Conservation (phyloP, 1,140 invertebrate genomes). For the Telenomus remus region DNA sequence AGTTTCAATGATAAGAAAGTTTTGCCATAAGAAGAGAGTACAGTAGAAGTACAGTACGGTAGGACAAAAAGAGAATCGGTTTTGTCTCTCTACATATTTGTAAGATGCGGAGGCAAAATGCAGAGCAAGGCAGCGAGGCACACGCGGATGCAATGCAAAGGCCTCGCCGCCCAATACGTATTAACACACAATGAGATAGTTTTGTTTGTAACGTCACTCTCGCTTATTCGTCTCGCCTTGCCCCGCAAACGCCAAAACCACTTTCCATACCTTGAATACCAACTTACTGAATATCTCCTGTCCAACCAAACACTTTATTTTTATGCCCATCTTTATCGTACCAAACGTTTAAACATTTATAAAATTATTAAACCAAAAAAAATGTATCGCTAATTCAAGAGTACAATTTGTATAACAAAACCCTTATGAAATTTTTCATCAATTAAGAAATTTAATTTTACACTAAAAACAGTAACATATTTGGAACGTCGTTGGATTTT, state of each 20-base stretch:
- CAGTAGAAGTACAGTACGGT: constrained; percentile 23
- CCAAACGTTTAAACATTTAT: no score
- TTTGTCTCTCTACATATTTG: constrained; percentile 47
- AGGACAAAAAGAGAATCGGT: constrained; percentile 33
- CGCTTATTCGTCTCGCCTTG: constrained; percentile 63
- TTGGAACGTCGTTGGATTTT: not conserved
- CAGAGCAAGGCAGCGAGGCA: constrained; percentile 24
- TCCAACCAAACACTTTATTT: constrained; percentile 46
- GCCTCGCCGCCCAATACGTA: constrained; percentile 64
- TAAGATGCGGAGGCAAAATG: constrained; percentile 38
- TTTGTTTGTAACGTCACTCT: constrained; percentile 70
- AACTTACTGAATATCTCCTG: constrained; percentile 63
- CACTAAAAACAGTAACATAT: no score
- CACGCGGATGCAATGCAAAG: constrained; percentile 52
- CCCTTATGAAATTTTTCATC: no score
- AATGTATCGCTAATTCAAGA: no score
- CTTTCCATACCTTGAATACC: constrained; percentile 65
- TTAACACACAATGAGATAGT: constrained; percentile 77
- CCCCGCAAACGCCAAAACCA: constrained; percentile 60
- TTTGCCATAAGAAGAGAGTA: constrained; percentile 51
- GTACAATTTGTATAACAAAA: no score
- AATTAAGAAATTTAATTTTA: no score
- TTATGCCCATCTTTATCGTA: constrained; percentile 19
- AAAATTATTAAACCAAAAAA: no score
- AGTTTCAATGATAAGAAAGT: constrained; percentile 51